Percentiles rank a stretch among this genome's conserved stretches.
phyloP scores from a whole-genome alignment of 1,140 invertebrate genomes.

The Myzus persicae region DNA sequence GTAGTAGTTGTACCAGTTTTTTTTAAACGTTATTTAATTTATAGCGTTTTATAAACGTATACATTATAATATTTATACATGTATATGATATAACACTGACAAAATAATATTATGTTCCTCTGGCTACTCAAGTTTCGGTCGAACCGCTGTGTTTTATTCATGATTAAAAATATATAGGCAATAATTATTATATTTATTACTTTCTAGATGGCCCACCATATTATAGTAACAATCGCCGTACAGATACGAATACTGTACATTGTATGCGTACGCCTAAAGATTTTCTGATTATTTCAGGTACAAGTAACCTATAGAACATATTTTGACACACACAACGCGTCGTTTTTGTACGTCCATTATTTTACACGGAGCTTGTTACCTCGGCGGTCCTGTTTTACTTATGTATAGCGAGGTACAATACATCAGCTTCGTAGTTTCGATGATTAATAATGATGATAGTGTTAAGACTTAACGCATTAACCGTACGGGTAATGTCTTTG shows the following conservation, averaged over 20 bases:
- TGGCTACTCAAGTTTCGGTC: not conserved
- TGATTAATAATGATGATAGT: conserved; percentile 18
- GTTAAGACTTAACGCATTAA: conserved; percentile 3
- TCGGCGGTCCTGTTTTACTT: not conserved
- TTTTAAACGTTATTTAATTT: conserved; percentile 27
- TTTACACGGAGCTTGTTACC: not conserved
- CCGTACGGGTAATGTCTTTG: not conserved
- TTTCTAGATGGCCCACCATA: not conserved
- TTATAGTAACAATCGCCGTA: not conserved
- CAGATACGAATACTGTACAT: not conserved
- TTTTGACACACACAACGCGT: not conserved
- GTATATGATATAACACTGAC: not conserved
- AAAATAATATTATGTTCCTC: conserved; percentile 14
- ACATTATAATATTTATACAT: not conserved
- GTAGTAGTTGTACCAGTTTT: conserved; percentile 17
- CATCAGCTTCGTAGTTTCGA: not conserved
- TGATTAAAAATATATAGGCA: not conserved
- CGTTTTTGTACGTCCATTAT: not conserved
- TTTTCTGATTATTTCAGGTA: not conserved
- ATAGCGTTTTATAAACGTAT: not conserved
- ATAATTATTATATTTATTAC: conserved; percentile 19
- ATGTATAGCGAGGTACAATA: not conserved
- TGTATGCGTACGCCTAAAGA: not conserved
- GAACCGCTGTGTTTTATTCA: not conserved
- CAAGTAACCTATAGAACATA: not conserved